phyloP scores from a whole-genome alignment of 2,113 vertebrate species.

The Diadophis punctatus region DNA sequence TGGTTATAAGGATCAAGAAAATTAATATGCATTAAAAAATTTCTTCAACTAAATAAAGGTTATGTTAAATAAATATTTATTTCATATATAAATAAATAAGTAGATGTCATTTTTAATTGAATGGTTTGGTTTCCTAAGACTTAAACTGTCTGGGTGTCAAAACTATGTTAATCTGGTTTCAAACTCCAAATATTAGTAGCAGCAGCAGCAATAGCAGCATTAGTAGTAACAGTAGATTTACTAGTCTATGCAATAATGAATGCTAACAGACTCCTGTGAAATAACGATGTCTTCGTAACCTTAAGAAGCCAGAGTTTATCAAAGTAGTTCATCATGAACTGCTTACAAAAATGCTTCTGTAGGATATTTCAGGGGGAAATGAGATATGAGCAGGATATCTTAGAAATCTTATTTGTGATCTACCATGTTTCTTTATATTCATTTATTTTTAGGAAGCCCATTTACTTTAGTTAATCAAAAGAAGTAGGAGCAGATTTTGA shows the following conservation, averaged over 20 bases:
- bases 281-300: not conserved
- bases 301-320: not conserved
- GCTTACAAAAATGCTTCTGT: not conserved
- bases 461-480: not conserved
- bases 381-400: not conserved
- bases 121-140: not conserved
- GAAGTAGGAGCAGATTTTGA: rapidly evolving
- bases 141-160: not conserved
- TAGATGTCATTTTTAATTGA: not conserved
- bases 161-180: not conserved
- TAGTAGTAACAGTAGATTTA: not conserved
- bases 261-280: not conserved
- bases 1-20: not conserved
- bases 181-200: not conserved
- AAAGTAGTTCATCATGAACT: not conserved
- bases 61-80: not conserved
- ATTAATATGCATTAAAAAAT: not conserved
- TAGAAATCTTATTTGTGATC: not conserved
- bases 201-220: rapidly evolving
- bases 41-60: not conserved
- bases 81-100: not conserved
- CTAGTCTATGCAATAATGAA: not conserved
- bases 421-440: rapidly evolving
- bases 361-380: not conserved
- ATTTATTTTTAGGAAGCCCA: constrained; percentile 26